Conservation (phyloP, 2,797 vertebrate genomes). For the Oreortyx pictus region DNA sequence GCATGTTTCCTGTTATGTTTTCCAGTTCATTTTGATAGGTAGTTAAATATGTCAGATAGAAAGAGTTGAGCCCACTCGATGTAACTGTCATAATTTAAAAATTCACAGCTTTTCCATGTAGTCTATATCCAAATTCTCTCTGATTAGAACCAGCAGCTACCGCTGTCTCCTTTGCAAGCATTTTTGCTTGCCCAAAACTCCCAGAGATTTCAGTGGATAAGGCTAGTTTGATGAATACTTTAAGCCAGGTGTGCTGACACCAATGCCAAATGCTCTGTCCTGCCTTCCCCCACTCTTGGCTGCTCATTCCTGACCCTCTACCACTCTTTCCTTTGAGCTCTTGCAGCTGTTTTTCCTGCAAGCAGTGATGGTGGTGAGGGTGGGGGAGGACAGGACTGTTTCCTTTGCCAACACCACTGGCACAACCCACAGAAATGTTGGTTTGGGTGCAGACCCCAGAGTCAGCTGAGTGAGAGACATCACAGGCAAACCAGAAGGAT, state of each 20-base stretch:
- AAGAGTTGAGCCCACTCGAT: background rate
- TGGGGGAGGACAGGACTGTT: background rate
- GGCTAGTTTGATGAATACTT: background rate
- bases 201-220: background rate
- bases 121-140: background rate
- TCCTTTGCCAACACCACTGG: background rate
- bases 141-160: background rate
- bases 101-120: background rate
- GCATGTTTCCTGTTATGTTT: background rate
- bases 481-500: background rate
- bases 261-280: background rate
- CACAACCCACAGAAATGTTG: background rate
- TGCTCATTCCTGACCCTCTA: constrained; percentile 30
- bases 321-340: background rate
- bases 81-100: background rate
- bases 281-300: background rate
- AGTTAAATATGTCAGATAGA: background rate
- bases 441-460: background rate
- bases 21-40: background rate
- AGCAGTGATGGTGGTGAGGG: background rate
- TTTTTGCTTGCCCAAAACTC: background rate
- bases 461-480: background rate
- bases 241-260: background rate
- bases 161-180: background rate
- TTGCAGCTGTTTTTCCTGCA: constrained; percentile 38